Conservation (phyloP, 2,888 invertebrate genomes). For the Rugalucina vietnamica region DNA sequence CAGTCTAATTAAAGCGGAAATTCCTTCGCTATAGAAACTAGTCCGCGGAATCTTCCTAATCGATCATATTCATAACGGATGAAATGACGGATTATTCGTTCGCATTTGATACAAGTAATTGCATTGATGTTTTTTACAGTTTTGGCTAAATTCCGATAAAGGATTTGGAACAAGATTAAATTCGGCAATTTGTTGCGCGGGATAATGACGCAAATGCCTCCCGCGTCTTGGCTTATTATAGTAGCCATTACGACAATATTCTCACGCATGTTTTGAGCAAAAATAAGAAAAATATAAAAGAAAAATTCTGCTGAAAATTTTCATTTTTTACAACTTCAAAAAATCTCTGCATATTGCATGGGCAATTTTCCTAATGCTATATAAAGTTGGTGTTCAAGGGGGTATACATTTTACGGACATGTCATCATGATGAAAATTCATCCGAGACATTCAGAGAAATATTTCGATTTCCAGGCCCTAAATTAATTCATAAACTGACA, state of each 20-base stretch:
- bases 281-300: too few species aligned
- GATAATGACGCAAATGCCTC: neutral
- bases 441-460: neutral
- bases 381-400: too few species aligned
- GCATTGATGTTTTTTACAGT: constrained; percentile 16
- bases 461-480: neutral
- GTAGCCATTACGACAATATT: too few species aligned
- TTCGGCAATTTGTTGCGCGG: constrained; percentile 13
- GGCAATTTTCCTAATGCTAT: too few species aligned
- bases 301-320: too few species aligned
- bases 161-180: constrained; percentile 7
- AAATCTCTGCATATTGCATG: too few species aligned
- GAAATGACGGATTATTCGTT: constrained; percentile 11
- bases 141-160: constrained; percentile 4
- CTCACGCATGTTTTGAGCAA: too few species aligned
- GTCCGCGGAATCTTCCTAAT: constrained; percentile 2
- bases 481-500: constrained; percentile 7
- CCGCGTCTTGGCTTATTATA: neutral
- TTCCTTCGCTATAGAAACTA: constrained; percentile 12
- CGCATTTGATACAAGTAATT: constrained; percentile 9
- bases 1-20: constrained; percentile 17
- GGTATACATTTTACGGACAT: too few species aligned
- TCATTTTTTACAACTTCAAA: too few species aligned
- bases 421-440: too few species aligned
- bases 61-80: constrained; percentile 16